phyloP scores from a whole-genome alignment of 2,888 invertebrate species.

The Troides helena region DNA sequence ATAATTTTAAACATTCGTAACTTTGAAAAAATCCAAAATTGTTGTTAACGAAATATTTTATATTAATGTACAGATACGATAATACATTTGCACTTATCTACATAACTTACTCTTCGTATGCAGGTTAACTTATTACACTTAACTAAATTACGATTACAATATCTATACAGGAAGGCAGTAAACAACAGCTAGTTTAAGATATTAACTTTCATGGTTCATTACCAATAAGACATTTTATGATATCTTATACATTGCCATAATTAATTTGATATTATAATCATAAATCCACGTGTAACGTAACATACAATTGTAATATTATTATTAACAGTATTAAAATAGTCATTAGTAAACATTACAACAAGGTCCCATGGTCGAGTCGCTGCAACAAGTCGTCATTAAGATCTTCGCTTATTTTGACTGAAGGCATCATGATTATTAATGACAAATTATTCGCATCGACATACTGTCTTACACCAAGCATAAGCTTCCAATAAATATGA shows the following conservation, averaged over 20 bases:
- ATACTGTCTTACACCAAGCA: conserved; percentile 45
- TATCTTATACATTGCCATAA: too few species aligned
- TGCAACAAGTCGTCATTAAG: conserved; percentile 74
- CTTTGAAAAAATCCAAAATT: too few species aligned
- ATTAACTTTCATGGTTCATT: background rate
- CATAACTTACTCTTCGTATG: too few species aligned
- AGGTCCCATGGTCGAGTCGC: conserved; percentile 56
- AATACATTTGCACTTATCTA: too few species aligned
- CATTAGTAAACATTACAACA: conserved; percentile 23
- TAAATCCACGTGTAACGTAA: background rate
- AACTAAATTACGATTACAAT: background rate
- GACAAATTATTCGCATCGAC: conserved; percentile 74
- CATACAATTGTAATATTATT: background rate
- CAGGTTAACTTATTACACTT: background rate
- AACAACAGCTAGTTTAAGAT: background rate
- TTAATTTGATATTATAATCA: background rate
- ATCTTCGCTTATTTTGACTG: conserved; percentile 2
- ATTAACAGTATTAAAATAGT: conserved; percentile 42
- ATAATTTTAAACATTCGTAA: too few species aligned
- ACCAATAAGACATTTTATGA: too few species aligned
- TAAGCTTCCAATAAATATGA: conserved; percentile 15
- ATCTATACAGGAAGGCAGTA: background rate
- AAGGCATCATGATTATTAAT: conserved; percentile 43
- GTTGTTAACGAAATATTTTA: too few species aligned
- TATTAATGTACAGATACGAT: too few species aligned